phyloP scores from a whole-genome alignment of 2,113 vertebrate genomes.

The Burhinus bistriatus region DNA sequence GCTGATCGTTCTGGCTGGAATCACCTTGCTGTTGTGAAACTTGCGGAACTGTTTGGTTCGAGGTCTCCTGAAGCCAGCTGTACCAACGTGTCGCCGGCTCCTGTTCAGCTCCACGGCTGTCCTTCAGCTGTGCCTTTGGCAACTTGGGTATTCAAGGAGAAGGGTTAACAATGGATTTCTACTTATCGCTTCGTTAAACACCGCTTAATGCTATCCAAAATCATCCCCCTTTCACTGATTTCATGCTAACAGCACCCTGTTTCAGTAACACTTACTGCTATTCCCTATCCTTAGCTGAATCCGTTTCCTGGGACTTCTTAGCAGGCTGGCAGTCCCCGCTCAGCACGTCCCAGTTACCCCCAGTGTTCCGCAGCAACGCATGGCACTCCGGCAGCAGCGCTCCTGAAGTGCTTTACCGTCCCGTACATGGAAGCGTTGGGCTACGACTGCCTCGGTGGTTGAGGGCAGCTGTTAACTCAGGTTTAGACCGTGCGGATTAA shows the following conservation, averaged over 20 bases:
- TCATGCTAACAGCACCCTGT: not conserved
- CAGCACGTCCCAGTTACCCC: not conserved
- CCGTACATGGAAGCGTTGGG: not conserved
- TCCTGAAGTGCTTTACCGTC: not conserved
- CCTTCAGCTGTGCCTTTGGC: not conserved
- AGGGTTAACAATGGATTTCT: not conserved
- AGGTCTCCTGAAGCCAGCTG: not conserved
- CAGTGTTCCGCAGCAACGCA: not conserved
- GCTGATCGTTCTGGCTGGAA: not conserved
- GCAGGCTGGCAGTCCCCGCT: not conserved
- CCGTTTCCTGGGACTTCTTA: not conserved
- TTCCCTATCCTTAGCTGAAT: not conserved
- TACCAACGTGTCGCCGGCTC: not conserved
- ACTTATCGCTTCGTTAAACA: constrained; percentile 4
- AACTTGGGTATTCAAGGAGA: not conserved
- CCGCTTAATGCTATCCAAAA: not conserved
- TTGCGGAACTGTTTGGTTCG: not conserved
- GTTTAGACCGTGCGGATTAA: not conserved
- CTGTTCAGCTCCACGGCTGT: not conserved
- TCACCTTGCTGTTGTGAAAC: not conserved
- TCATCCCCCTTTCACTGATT: not conserved
- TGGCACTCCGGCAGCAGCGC: not conserved
- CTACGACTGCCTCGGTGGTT: not conserved
- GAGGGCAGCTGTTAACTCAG: not conserved
- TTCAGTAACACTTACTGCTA: not conserved